Evolutionary conservation across 2,888 invertebrate genomes (phyloP), one percentile per base, ranked within the genome.

Genomic region (Cataglyphis rosenhaueri): DNA sequence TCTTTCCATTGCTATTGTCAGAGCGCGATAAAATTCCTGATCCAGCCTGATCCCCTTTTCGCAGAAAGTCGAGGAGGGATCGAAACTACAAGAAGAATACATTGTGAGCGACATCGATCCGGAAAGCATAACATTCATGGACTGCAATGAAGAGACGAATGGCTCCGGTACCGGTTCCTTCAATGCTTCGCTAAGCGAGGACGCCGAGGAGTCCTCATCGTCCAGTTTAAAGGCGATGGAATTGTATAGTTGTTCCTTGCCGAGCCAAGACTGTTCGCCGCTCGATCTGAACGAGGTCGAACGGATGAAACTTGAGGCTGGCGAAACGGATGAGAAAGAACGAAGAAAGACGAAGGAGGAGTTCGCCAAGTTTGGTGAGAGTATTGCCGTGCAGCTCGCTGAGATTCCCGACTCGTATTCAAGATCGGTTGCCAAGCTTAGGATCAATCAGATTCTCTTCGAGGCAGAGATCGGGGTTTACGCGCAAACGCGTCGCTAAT

Each of bases 401-500:
- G 90, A 92, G 81, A 92, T 92, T 3, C 92, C 92, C 0, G 92
- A 92, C 52, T 91, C 92, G 0, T 92, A 92, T 29, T 92, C 92
- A 41, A 91, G 92, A 76, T 92, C 92, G 29, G 92, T 92, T 25
- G 92, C 92, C 1, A 92, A 92, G 74, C 87, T 92, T 1, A 91
- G 91, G 79, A 92, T 92, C 82, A 92, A 92, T 75, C 92, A 92
- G 82, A 92, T 92, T 38, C 89, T 92, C 4, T 92, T 92, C 65
- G 92, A 92, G 68, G 92, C 92, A 38, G 92, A 92, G 74, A 92
- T 92, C 62, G 92, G 92, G 6, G 88, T 92, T 41, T 92, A 92
- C 81, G 92, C 92, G 70, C 91, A 92, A 76, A 88, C 89, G 35
- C 88, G 87, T 70, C 88, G 87, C 78, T 92, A 89, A 91, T 84